Evolutionary conservation across 2,113 vertebrate species (phyloP), one percentile per base, ranked within the genome.

Genomic region (Gasterosteus aculeatus): DNA sequence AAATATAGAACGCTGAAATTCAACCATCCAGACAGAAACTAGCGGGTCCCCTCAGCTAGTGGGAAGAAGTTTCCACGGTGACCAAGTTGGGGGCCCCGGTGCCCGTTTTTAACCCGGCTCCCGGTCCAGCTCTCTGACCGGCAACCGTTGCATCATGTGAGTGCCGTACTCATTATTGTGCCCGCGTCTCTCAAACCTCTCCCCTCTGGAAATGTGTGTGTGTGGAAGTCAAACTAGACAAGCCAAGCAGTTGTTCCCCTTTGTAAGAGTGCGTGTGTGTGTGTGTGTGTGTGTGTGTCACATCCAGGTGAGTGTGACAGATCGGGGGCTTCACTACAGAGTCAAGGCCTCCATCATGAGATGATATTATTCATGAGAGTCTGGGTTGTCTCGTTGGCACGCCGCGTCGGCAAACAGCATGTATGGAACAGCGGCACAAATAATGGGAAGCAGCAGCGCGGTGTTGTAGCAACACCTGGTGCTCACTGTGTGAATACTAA

Each of bases 351-450:
- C 35, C 80, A 80, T 69, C 69, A 19, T n/a, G n/a, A n/a, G n/a
- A n/a, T n/a, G n/a, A n/a, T 86, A 77, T 89, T 87, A 91, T 91
- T 91, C 83, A 92, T 90, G 85, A 87, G 80, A 53, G 73, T 3
- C 33, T 9, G 64, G 81, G 63, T 69, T 80, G 80, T 85, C 69
- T 84, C 7, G 62, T 71, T 81, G 80, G 70, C 77, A 83, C n/a
- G 31, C 77, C 26, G 69, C 68, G 71, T 58, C 71, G 77, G 69
- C 74, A 72, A 62, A 72, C 74, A 74, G 63, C 71, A 69, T 68
- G 75, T 54, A 80, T 56, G 80, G 72, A 65, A 59, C 75, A 66
- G 70, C 83, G 54, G 80, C 70, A 64, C 31, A 29, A 77, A 74
- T 79, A 85, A 86, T 65, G 71, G 72, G 73, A 75, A 18, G 77